Percentiles rank a stretch among this genome's conserved stretches.
phyloP scores from a whole-genome alignment of 2,113 vertebrate genomes.

The Rallus limicola region DNA sequence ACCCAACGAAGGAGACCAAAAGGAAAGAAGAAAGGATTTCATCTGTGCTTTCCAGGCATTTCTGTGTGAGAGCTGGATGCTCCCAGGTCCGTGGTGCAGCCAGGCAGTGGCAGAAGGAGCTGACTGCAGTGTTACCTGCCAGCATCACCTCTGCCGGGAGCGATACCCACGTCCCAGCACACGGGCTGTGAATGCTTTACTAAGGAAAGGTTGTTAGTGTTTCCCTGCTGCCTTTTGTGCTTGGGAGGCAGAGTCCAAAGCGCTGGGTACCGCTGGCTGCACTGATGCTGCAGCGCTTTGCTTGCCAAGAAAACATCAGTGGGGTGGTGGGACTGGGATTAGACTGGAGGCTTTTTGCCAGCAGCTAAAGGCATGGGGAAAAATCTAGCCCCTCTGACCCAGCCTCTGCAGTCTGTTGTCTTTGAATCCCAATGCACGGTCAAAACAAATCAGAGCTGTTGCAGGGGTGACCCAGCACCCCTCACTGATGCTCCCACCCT shows the following conservation, averaged over 20 bases:
- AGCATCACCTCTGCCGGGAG: not conserved
- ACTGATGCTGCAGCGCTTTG: not conserved
- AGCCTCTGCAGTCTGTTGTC: not conserved
- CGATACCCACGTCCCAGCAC: not conserved
- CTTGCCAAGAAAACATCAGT: not conserved
- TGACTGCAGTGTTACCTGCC: not conserved
- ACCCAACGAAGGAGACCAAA: not conserved
- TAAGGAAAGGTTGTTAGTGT: not conserved
- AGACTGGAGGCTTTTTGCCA: not conserved
- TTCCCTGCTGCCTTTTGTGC: not conserved
- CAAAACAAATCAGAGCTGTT: rapidly evolving
- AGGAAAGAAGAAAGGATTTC: rapidly evolving
- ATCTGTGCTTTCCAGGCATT: not conserved
- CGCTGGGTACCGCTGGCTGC: rapidly evolving
- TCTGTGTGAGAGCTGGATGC: not conserved
- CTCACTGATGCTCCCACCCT: no score
- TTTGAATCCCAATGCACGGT: rapidly evolving
- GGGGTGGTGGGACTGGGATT: not conserved
- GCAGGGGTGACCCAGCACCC: not conserved
- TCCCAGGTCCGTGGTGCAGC: not conserved
- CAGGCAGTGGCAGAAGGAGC: not conserved
- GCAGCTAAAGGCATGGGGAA: no score
- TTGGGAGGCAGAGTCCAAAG: not conserved
- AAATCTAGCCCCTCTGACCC: not conserved
- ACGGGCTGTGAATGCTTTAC: not conserved